Conservation (phyloP, 2,888 invertebrate genomes). For the Spialia ferax region DNA sequence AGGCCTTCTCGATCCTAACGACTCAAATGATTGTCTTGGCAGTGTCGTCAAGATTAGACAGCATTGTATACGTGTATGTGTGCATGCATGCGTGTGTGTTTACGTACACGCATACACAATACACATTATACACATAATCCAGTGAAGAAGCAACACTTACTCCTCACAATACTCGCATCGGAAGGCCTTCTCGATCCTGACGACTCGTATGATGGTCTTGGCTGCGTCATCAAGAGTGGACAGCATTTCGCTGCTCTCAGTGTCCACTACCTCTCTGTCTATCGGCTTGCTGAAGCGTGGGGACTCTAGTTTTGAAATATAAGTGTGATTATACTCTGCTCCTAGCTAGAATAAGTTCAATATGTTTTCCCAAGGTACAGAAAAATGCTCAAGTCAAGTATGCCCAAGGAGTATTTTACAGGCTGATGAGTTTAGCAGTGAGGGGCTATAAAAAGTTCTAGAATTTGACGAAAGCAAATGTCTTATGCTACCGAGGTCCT, state of each 20-base stretch:
- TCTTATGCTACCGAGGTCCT: no score
- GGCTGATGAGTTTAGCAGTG: no score
- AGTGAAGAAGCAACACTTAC: slow-evolving; percentile 68
- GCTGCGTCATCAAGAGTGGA: slow-evolving; percentile 59
- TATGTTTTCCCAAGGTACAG: no score
- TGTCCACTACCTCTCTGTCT: slow-evolving; percentile 56
- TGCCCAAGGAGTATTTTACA: no score
- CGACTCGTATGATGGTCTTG: slow-evolving; percentile 64
- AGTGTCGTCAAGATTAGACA: slow-evolving; percentile 58
- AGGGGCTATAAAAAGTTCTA: no score
- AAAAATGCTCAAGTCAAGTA: no score
- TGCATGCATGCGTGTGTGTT: background rate
- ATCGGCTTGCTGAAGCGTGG: slow-evolving; percentile 58
- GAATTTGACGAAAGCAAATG: no score
- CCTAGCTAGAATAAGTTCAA: no score
- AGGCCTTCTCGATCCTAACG: slow-evolving; percentile 56
- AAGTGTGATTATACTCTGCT: no score
- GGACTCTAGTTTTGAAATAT: slow-evolving; percentile 52
- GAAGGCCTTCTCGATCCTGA: slow-evolving; percentile 80
- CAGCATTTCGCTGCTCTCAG: slow-evolving; percentile 58
- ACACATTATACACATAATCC: no score
- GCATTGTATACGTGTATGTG: slow-evolving; percentile 42
- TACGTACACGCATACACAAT: no score
- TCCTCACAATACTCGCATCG: slow-evolving; percentile 85
- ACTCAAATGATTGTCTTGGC: slow-evolving; percentile 65